A percentile compares a stretch with the other conserved stretches of the same genome.
phyloP scores from a whole-genome alignment of 2,113 vertebrate genomes.

The Thunnus thynnus region DNA sequence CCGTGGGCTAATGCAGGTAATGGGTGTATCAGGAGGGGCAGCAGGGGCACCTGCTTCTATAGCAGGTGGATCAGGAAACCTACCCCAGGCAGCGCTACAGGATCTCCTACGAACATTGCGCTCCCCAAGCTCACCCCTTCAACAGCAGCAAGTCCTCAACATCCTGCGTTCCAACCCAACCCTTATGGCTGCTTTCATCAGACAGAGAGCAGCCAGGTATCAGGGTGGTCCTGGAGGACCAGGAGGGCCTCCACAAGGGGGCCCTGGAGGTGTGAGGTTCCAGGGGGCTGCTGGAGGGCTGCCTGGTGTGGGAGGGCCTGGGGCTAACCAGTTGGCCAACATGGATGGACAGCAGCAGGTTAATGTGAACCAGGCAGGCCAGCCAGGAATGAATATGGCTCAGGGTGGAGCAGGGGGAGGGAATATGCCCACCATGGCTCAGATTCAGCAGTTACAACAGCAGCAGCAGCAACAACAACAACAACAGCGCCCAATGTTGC shows the following conservation, averaged over 20 bases:
- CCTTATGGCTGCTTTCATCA: slow-evolving; percentile 97
- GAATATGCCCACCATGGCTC: slow-evolving; percentile 89
- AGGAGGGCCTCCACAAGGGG: slow-evolving; percentile 75
- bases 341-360: slow-evolving; percentile 82
- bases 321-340: slow-evolving; percentile 70
- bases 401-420: slow-evolving; percentile 74
- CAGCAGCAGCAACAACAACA: slow-evolving; percentile 84
- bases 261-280: slow-evolving; percentile 85
- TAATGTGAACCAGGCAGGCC: slow-evolving; percentile 79
- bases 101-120: slow-evolving; percentile 84
- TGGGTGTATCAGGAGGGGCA: slow-evolving; percentile 64
- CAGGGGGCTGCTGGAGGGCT: slow-evolving; percentile 81
- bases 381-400: slow-evolving; percentile 90
- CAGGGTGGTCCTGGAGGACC: slow-evolving; percentile 76
- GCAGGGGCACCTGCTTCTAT: slow-evolving; percentile 64
- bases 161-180: slow-evolving; percentile 98
- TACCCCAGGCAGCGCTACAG: slow-evolving; percentile 87
- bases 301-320: slow-evolving; percentile 72
- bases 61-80: slow-evolving; percentile 81
- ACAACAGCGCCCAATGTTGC: slow-evolving; percentile 83
- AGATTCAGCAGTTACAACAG: slow-evolving; percentile 85
- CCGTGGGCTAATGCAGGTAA: slow-evolving; percentile 86
- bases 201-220: slow-evolving; percentile 94
- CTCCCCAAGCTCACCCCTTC: slow-evolving; percentile 85
- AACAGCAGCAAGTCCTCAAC: slow-evolving; percentile 95